Evolutionary conservation across 2,888 invertebrate genomes (phyloP).

Genomic region (Agonum fuliginosum): DNA sequence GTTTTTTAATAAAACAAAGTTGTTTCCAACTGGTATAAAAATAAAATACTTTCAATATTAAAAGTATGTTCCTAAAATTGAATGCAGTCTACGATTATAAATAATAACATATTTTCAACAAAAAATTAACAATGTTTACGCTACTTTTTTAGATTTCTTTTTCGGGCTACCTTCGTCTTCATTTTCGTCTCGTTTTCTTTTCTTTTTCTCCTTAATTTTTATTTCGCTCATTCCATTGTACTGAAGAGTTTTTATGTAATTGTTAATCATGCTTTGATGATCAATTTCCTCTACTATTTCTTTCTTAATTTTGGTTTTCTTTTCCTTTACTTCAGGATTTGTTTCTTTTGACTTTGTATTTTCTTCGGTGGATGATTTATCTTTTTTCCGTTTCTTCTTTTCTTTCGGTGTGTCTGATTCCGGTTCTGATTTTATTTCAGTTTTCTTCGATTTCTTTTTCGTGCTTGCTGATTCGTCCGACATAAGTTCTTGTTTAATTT

Average conservation of each 20-base stretch:
- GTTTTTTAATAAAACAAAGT: background rate
- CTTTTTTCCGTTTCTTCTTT: conserved; percentile 18
- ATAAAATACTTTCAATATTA: conserved; percentile 6
- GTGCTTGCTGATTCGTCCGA: background rate
- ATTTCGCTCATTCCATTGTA: background rate
- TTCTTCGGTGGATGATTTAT: background rate
- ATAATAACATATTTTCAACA: background rate
- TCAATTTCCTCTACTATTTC: conserved; percentile 1
- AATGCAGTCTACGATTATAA: background rate
- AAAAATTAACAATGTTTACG: background rate
- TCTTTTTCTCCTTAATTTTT: background rate
- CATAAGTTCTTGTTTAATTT: background rate
- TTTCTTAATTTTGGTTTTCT: conserved; percentile 5
- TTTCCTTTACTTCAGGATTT: background rate
- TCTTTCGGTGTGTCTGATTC: background rate
- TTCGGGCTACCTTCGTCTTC: conserved; percentile 29
- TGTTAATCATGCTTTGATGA: background rate
- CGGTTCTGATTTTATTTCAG: conserved; percentile 2
- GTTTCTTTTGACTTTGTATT: background rate
- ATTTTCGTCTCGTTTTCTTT: conserved; percentile 26
- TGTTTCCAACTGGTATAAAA: background rate
- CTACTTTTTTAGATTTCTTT: conserved; percentile 21
- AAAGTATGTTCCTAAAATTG: conserved; percentile 11
- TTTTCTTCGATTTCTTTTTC: conserved; percentile 32
- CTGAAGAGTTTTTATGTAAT: background rate